Conservation (phyloP, 2,888 invertebrate genomes). For the Erebia aethiops region DNA sequence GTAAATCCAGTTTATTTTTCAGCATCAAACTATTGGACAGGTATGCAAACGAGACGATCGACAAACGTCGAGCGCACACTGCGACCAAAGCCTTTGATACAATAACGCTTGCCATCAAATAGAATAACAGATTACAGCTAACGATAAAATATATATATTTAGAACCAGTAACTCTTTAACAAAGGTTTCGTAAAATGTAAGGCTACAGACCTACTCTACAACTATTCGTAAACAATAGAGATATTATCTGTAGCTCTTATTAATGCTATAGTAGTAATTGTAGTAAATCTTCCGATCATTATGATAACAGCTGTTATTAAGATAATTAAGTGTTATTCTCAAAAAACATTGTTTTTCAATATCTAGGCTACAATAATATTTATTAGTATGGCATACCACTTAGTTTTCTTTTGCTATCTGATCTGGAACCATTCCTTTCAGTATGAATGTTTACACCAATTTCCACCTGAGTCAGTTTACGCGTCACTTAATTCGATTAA, state of each 20-base stretch:
- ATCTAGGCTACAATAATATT: constrained; percentile 34
- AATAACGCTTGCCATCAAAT: constrained; percentile 31
- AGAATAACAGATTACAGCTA: constrained; percentile 19
- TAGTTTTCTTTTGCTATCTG: constrained; percentile 51
- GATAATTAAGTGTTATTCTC: background rate
- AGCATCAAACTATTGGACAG: constrained; percentile 1
- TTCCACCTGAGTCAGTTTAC: constrained; percentile 65
- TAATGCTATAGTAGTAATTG: background rate
- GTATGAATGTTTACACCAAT: constrained; percentile 51
- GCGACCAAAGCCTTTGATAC: constrained; percentile 7
- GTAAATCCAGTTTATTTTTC: constrained; percentile 5
- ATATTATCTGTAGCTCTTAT: background rate
- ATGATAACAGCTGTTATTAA: background rate
- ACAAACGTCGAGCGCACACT: constrained; percentile 12
- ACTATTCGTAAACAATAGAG: constrained; percentile 1
- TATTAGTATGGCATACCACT: constrained; percentile 58
- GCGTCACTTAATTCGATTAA: constrained; percentile 75
- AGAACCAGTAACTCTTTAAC: background rate
- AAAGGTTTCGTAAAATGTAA: background rate
- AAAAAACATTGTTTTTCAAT: background rate
- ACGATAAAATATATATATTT: background rate
- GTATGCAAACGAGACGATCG: constrained; percentile 21
- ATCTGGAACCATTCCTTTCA: constrained; percentile 55
- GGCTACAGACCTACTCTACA: background rate
- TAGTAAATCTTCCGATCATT: background rate